Conservation (phyloP, 2,888 invertebrate genomes). For the Sthenelais limicola region DNA sequence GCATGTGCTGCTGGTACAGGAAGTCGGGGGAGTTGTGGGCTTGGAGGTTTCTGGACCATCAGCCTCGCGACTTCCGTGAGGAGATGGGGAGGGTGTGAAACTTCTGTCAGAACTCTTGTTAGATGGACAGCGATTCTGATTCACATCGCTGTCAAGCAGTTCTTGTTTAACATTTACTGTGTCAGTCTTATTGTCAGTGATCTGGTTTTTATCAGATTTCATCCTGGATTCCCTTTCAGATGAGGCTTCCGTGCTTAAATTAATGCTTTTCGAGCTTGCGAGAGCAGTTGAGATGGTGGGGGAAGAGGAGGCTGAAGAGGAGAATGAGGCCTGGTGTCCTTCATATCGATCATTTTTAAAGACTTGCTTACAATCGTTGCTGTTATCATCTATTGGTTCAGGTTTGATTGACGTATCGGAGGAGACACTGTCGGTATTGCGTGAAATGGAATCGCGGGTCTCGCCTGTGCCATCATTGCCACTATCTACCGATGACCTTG, state of each 20-base stretch:
- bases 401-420: slow-evolving; percentile 2
- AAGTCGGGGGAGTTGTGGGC: background rate
- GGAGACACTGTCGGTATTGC: slow-evolving; percentile 24
- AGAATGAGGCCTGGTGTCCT: too few species aligned
- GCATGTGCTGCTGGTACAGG: background rate
- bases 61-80: background rate
- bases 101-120: background rate
- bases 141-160: slow-evolving; percentile 4
- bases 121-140: slow-evolving; percentile 27
- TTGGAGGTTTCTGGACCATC: background rate
- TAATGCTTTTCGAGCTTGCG: too few species aligned
- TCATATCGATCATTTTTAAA: too few species aligned
- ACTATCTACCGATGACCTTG: slow-evolving; percentile 8
- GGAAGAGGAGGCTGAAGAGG: too few species aligned
- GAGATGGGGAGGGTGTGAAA: background rate
- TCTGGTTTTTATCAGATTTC: too few species aligned
- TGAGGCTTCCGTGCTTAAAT: too few species aligned
- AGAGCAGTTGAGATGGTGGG: too few species aligned
- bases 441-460: background rate
- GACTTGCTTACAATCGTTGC: too few species aligned
- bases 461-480: slow-evolving; percentile 4
- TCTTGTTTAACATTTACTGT: slow-evolving; percentile 26
- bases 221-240: too few species aligned
- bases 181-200: too few species aligned
- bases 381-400: background rate